Evolutionary conservation across 2,888 invertebrate species (phyloP), one percentile per base, ranked within the genome.

Genomic region (Lasioglossum marginatum): DNA sequence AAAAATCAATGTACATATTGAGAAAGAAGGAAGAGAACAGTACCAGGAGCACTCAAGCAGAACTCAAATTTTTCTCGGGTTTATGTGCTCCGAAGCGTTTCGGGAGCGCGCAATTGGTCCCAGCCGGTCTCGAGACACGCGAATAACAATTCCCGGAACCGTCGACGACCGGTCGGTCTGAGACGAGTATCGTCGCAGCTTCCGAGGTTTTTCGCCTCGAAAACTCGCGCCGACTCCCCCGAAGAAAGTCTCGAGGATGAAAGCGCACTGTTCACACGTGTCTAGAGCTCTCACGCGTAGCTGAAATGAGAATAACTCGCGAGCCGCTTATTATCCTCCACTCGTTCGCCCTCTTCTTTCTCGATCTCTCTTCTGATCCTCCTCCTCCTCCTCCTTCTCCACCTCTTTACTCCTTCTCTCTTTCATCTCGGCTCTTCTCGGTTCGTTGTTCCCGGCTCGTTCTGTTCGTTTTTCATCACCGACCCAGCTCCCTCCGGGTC

Each of bases 321-420:
- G 66, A 72, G 72, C 40, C 73, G 73, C 79, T 79, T 79, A 79
- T 79, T 82, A 79, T 82, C 79, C 81, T 77, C 48, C 79, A n/a
- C 48, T 16, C 48, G 23, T 37, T 37, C 31, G 66, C 37, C 37
- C 68, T 23, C 68, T 37, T 68, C 68, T 37, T 68, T 37, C 68
- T 68, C 37, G 37, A 68, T 23, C 40, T 43, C 43, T 73, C n/a
- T 70, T 72, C 10, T 3, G 10, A 27, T 60, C 45, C 31, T 31
- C 19, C n/a, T n/a, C 40, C 23, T 23, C n/a, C 31, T 31, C 57
- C 34, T 37, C 40, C 23, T 23, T 14, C 40, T 16, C 27, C 57
- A 3, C 43, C 43, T 43, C 43, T 43, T 43, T 60, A 4, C 19
- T 12, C 71, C 23, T 27, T 63, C 77, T 27, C 52, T 52, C 52